These are phyloP conservation scores for Dilophus febrilis DNA, from an alignment of 2,888 invertebrate genomes.

Conservation along the genomic window DNA sequence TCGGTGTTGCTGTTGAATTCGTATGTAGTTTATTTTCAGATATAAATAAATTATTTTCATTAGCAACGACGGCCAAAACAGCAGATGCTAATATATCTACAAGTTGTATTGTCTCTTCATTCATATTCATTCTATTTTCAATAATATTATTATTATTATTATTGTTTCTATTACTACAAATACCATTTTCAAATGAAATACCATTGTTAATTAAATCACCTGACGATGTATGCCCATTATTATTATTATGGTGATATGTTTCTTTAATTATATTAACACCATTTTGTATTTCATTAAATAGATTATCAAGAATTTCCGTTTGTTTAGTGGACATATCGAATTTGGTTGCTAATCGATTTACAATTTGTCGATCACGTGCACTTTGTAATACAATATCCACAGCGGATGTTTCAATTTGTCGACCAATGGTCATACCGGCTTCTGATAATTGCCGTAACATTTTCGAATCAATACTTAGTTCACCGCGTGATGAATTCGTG, in stretches of 20 bases:
- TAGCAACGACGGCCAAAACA: neutral
- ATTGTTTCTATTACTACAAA: neutral
- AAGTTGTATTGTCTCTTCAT: conserved; percentile 6
- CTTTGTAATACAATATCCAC: conserved; percentile 39
- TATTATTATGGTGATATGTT: neutral
- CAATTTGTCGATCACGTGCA: conserved; percentile 18
- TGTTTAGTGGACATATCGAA: conserved; percentile 1
- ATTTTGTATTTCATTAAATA: conserved; percentile 7
- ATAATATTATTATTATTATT: conserved; percentile 7
- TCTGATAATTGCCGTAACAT: conserved; percentile 48
- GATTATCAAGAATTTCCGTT: conserved; percentile 2
- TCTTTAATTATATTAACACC: neutral
- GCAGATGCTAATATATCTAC: conserved; percentile 7
- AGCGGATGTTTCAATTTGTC: conserved; percentile 43
- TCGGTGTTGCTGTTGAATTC: neutral
- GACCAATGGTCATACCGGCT: conserved; percentile 49
- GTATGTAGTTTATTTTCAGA: neutral
- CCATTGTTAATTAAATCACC: neutral
- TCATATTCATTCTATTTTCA: conserved; percentile 2
- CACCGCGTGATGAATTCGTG: conserved; percentile 27
- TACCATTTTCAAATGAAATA: conserved; percentile 4
- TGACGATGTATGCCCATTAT: neutral
- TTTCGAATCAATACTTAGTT: conserved; percentile 43
- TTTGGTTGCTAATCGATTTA: conserved; percentile 6
- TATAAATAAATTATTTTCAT: neutral